phyloP scores from a whole-genome alignment of 1,140 invertebrate species.

The Habropoda laboriosa region DNA sequence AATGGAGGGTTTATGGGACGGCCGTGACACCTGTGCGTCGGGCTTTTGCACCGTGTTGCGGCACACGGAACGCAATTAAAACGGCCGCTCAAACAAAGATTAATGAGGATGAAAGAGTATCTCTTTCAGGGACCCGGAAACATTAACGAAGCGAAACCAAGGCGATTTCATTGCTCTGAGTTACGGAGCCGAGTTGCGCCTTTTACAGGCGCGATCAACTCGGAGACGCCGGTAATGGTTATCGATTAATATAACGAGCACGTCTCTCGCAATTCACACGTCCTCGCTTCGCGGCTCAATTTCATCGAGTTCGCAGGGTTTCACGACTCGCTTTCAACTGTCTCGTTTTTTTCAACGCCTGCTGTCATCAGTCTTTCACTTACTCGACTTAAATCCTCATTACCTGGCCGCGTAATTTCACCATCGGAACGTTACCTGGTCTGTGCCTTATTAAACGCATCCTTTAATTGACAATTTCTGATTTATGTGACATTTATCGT shows the following conservation, averaged over 20 bases:
- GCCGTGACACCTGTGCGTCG: too few relatives aligned
- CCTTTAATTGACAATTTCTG: too few relatives aligned
- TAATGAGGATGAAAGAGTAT: slow-evolving; percentile 20
- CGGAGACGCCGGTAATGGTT: background rate
- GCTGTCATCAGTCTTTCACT: background rate
- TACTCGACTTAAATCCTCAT: too few relatives aligned
- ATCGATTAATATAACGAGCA: too few relatives aligned
- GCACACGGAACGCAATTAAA: slow-evolving; percentile 9
- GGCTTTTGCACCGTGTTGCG: background rate
- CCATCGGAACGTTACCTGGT: too few relatives aligned
- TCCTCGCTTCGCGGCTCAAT: background rate
- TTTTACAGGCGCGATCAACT: too few relatives aligned
- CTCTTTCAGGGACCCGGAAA: slow-evolving; percentile 8
- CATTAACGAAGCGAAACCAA: background rate
- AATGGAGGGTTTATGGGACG: background rate
- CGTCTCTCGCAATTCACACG: background rate
- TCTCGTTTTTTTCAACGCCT: background rate
- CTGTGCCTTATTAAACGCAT: too few relatives aligned
- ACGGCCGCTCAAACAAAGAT: slow-evolving; percentile 9
- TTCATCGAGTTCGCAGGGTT: background rate
- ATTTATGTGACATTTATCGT: too few relatives aligned
- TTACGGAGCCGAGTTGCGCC: background rate
- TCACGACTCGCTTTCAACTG: background rate
- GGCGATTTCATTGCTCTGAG: background rate
- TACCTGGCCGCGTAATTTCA: too few relatives aligned